These are phyloP conservation scores for Neoarius graeffei DNA, from an alignment of 2,113 vertebrate genomes.

Conservation along the genomic window DNA sequence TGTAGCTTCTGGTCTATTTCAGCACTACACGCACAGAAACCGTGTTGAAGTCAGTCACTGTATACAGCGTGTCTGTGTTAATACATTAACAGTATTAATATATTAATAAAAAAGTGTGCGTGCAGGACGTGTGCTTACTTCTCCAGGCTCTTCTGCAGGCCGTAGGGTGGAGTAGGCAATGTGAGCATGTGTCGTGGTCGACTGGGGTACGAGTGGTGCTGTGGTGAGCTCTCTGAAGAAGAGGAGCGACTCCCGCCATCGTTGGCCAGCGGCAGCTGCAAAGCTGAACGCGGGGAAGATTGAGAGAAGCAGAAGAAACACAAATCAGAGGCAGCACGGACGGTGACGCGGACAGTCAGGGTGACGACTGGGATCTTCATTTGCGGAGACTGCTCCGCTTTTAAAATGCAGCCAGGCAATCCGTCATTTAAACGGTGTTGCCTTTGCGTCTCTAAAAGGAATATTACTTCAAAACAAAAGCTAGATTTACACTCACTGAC, in stretches of 20 bases:
- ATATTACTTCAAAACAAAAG: not conserved
- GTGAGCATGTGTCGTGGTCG: constrained; percentile 84
- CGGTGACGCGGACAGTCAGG: not conserved
- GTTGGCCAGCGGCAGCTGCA: constrained; percentile 86
- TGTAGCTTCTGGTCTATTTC: constrained; percentile 95
- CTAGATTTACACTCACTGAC: too few species aligned
- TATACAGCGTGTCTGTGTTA: not conserved
- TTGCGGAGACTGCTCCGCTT: not conserved
- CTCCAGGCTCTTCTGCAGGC: constrained; percentile 84
- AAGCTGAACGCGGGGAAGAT: constrained; percentile 65
- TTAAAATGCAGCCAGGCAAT: not conserved
- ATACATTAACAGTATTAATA: too few species aligned
- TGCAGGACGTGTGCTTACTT: constrained; percentile 71
- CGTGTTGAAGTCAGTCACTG: not conserved
- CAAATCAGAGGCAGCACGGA: constrained; percentile 2
- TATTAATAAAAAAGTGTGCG: too few species aligned
- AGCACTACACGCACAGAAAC: constrained; percentile 70
- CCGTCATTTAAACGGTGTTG: not conserved
- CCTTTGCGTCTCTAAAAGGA: not conserved
- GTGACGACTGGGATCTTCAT: not conserved
- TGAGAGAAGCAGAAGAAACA: constrained; percentile 1
- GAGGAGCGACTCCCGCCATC: constrained; percentile 86
- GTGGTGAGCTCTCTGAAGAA: constrained; percentile 84
- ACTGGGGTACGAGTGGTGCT: constrained; percentile 80
- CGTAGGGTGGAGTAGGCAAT: constrained; percentile 78